A percentile compares a stretch with the other conserved stretches of the same genome.
Evolutionary conservation across 2,797 vertebrate species (phyloP).

Genomic region (Hipposideros larvatus): DNA sequence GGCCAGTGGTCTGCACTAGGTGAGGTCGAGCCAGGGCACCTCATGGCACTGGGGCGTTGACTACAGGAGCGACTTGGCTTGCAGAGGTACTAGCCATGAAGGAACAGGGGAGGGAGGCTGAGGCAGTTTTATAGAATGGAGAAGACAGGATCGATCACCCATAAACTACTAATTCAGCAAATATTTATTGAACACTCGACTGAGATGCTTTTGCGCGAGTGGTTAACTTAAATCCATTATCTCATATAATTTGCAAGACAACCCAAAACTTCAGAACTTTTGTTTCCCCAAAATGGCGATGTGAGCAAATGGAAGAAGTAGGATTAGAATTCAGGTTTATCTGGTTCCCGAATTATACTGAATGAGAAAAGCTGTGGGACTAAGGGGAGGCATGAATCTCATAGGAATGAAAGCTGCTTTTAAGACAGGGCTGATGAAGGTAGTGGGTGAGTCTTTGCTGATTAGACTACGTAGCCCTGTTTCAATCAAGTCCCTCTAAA

Average conservation of each 20-base stretch:
- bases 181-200: not conserved
- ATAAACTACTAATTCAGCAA: not conserved
- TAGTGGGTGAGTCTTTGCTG: not conserved
- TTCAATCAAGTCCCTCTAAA: not conserved
- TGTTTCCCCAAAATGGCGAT: not conserved
- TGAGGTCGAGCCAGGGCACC: not conserved
- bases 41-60: accelerated
- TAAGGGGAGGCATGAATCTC: not conserved
- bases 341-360: not conserved
- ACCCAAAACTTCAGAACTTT: not conserved
- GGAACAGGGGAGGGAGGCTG: not conserved
- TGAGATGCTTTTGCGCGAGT: not conserved
- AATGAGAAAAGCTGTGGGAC: not conserved
- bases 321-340: constrained; percentile 29
- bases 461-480: not conserved
- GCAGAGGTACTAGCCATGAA: not conserved
- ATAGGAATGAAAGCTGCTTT: constrained; percentile 3
- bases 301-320: not conserved
- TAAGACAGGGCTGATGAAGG: not conserved
- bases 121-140: not conserved
- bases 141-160: not conserved
- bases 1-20: not conserved
- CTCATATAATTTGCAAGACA: not conserved
- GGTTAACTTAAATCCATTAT: not conserved
- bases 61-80: not conserved